phyloP scores from a whole-genome alignment of 2,888 invertebrate genomes.

The Pyrocoelia pectoralis region DNA sequence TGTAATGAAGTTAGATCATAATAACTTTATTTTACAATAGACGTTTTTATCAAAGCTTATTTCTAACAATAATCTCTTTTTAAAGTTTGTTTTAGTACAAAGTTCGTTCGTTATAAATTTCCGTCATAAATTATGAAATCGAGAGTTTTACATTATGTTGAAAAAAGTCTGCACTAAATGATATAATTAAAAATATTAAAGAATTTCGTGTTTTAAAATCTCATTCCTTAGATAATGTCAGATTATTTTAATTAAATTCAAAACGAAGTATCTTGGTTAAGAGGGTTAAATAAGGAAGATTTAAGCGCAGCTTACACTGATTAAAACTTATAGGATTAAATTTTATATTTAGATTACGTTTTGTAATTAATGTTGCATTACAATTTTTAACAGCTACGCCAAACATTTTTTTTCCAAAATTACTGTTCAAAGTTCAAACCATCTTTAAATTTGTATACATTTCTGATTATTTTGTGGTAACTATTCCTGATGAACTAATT shows the following conservation, averaged over 20 bases:
- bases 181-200: not conserved
- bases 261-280: constrained; percentile 1
- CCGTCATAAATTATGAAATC: not conserved
- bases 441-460: too few species aligned
- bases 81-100: too few species aligned
- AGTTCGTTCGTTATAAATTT: too few species aligned
- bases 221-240: not conserved
- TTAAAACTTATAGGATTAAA: constrained; percentile 1
- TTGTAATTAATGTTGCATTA: not conserved
- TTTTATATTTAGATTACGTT: not conserved
- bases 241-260: constrained; percentile 1
- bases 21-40: not conserved
- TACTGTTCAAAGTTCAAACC: not conserved
- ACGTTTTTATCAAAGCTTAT: not conserved
- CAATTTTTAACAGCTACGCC: not conserved
- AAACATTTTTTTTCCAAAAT: not conserved
- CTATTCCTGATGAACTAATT: too few species aligned
- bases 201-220: not conserved
- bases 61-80: not conserved
- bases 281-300: constrained; percentile 1
- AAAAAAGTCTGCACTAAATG: too few species aligned
- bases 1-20: not conserved
- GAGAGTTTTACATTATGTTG: not conserved
- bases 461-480: too few species aligned
- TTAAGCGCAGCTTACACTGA: not conserved